Evolutionary conservation across 2,888 invertebrate species (phyloP), one percentile per base, ranked within the genome.

Genomic region (Listrodromus nycthemerus): DNA sequence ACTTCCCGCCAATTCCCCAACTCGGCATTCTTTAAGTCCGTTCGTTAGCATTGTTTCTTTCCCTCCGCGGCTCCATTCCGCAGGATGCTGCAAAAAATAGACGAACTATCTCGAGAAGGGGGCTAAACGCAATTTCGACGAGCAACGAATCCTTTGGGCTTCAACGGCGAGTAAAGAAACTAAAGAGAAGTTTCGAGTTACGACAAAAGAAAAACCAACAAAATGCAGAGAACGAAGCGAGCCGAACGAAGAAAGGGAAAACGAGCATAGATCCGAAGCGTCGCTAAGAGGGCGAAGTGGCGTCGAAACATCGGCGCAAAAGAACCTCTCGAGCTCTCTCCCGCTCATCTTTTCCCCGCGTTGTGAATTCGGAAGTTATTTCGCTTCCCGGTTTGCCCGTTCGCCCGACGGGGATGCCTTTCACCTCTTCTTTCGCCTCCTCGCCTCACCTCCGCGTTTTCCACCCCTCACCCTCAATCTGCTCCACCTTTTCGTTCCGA

Each of bases 361-460:
- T 66, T 52, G 73, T 86, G 89, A 90, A 90, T 90, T 89, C 86
- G 76, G 83, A 88, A 90, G 89, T 90, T 91, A 88, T 90, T 90
- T 89, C 88, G 87, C 88, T 33, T 89, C 86, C 86, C 85, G 87
- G 80, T 86, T 82, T 82, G 74, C 33, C 78, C 65, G 76, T 67
- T 50, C 37, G 65, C 70, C 58, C 77, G 37, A 50, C 66, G 37
- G 63, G 71, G 52, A 82, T 78, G 78, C 80, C 82, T 83, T 82
- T 80, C 77, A 82, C 82, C 70, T 65, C 79, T 76, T 65, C 74
- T 74, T 75, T 80, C 77, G 77, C 79, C 73, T 80, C 66, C 71
- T 69, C 82, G 66, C 73, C 77, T 74, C 80, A 74, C 48, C 77
- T 41, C 74, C 63, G 85, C 85, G 85, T 86, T 78, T 84, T 80